A percentile compares a stretch with the other conserved stretches of the same genome.
phyloP scores from a whole-genome alignment of 1,140 invertebrate species.

The Apolygus lucorum region DNA sequence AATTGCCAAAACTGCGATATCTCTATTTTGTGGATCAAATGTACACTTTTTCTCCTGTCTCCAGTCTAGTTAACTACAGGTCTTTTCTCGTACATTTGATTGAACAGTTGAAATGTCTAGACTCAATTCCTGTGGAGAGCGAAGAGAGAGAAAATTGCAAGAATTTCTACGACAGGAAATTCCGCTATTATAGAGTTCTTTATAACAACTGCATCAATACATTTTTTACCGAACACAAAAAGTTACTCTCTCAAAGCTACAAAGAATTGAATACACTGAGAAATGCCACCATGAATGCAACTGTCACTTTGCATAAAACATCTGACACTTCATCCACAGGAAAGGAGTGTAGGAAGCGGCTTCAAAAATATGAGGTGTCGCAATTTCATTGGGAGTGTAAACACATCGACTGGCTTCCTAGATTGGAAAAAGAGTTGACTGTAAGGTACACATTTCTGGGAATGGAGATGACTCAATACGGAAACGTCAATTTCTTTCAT shows the following conservation, averaged over 20 bases:
- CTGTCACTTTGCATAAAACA: background rate
- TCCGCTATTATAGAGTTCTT: background rate
- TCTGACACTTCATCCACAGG: background rate
- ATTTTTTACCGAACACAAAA: background rate
- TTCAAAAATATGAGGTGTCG: background rate
- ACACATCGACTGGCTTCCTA: background rate
- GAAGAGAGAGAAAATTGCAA: conserved; percentile 19
- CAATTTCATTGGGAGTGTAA: conserved; percentile 2
- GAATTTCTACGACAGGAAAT: background rate
- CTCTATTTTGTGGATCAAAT: conserved; percentile 11
- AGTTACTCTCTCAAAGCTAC: background rate
- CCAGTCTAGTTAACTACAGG: conserved; percentile 11
- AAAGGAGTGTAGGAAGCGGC: background rate
- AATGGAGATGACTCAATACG: conserved; percentile 8
- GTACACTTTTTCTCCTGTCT: conserved; percentile 7
- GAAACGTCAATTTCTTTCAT: conserved; percentile 3
- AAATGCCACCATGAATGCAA: background rate
- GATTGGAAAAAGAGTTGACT: background rate
- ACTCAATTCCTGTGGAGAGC: background rate
- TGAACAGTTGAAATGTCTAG: conserved; percentile 7
- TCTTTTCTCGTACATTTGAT: conserved; percentile 4
- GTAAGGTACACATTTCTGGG: background rate
- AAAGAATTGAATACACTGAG: background rate
- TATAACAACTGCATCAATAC: background rate
- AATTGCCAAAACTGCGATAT: conserved; percentile 3